Evolutionary conservation across 2,797 vertebrate species (phyloP).

Genomic region (Holocentrus rufus): DNA sequence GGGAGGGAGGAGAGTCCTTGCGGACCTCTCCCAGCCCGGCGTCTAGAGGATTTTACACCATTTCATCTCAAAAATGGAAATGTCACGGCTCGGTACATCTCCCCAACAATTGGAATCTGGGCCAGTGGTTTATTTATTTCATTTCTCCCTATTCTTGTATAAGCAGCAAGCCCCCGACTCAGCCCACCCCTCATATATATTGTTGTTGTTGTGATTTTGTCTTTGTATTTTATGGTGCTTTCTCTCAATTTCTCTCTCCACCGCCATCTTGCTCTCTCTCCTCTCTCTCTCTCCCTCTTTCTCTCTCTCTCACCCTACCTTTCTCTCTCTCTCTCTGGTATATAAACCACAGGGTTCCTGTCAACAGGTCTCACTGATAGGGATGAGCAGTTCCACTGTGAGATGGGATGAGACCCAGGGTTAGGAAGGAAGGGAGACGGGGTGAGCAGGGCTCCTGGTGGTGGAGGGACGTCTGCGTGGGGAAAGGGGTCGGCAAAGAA

Average conservation of each 20-base stretch:
- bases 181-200: constrained; percentile 30
- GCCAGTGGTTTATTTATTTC: constrained; percentile 79
- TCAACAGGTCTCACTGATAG: constrained; percentile 67
- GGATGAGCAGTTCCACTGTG: constrained; percentile 51
- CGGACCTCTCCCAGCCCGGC: constrained; percentile 74
- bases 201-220: constrained; percentile 65
- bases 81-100: constrained; percentile 79
- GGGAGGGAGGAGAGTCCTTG: constrained; percentile 57
- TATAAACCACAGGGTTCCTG: constrained; percentile 54
- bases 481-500: constrained; percentile 35
- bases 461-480: constrained; percentile 36
- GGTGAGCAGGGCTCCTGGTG: constrained; percentile 44
- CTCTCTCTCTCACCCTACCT: constrained; percentile 1
- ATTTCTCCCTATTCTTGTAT: constrained; percentile 65
- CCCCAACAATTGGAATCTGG: constrained; percentile 79
- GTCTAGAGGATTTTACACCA: constrained; percentile 81
- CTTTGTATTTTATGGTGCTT: constrained; percentile 42
- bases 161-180: constrained; percentile 56
- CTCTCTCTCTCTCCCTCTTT: not conserved
- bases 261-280: not conserved
- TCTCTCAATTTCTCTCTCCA: constrained; percentile 33
- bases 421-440: constrained; percentile 49
- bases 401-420: constrained; percentile 49
- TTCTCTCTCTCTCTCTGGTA: constrained; percentile 25
- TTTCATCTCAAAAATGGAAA: constrained; percentile 82